These are phyloP conservation scores for Mesorhabditis spiculigera DNA, from an alignment of 2,888 invertebrate genomes.

Conservation along the genomic window DNA sequence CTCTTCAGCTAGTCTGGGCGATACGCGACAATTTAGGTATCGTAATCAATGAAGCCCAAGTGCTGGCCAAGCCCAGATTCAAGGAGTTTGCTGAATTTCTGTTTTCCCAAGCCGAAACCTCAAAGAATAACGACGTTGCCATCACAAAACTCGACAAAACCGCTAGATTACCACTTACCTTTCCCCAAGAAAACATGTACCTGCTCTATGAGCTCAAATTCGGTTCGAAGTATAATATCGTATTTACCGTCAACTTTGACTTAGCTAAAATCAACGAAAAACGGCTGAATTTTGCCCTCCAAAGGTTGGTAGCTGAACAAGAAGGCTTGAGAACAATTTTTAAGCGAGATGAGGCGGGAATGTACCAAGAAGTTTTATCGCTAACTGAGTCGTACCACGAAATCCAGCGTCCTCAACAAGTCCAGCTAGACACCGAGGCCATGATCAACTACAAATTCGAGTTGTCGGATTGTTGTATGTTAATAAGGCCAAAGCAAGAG, in stretches of 20 bases:
- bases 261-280: slow-evolving; percentile 16
- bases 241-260: slow-evolving; percentile 34
- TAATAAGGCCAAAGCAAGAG: too few species aligned
- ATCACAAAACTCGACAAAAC: neutral
- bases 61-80: slow-evolving; percentile 40
- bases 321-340: slow-evolving; percentile 31
- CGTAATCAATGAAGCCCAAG: slow-evolving; percentile 22
- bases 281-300: slow-evolving; percentile 18
- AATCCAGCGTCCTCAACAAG: slow-evolving; percentile 16
- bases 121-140: neutral
- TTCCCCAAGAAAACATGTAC: slow-evolving; percentile 50
- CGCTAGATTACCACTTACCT: slow-evolving; percentile 27
- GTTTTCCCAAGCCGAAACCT: neutral
- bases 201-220: slow-evolving; percentile 33
- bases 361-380: slow-evolving; percentile 30
- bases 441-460: slow-evolving; percentile 18
- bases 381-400: slow-evolving; percentile 34
- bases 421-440: neutral
- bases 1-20: slow-evolving; percentile 47
- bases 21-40: slow-evolving; percentile 25
- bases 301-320: slow-evolving; percentile 33
- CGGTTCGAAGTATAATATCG: slow-evolving; percentile 44
- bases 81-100: slow-evolving; percentile 17
- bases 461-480: slow-evolving; percentile 7
- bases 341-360: slow-evolving; percentile 1